Base-by-base conservation (phyloP, 2,113 vertebrate species). In the Tetrao urogallus region DNA sequence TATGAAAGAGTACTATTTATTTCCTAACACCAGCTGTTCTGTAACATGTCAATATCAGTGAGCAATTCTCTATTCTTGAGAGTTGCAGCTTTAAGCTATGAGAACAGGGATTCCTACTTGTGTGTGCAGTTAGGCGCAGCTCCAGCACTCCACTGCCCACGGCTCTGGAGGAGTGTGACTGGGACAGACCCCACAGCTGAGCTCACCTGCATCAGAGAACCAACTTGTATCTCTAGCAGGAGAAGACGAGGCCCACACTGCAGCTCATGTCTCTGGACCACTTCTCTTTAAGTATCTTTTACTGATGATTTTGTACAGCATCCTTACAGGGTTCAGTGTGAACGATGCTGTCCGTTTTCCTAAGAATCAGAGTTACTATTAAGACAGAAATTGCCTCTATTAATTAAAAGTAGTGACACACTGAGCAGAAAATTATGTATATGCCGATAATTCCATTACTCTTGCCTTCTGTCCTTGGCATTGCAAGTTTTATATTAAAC, bases 11-110 rank as follows among this genome's bases (percentile, higher is more conserved):
- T 2, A 24, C 34, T 70, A 34, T 58, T 93, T 84, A 88, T 85
- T 94, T 89, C 83, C 81, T 43, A 73, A 72, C 58, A 93, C 54
- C 73, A 95, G 34, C 63, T 89, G 81, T 79, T 92, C 77, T 70
- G 54, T 73, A 50, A 84, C 50, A 20, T 42, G 36, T n/a, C 70
- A 73, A 42, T 89, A 66, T 65, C 45, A 61, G 10, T 1, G 9
- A 93, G 86, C 74, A 90, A 45, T n/a, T 76, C 21, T 6, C 83
- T 81, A 75, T 89, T 87, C 83, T 69, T 34, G 20, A 75, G 34
- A n/a, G n/a, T 7, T 90, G 36, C 24, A 95, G 81, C 54, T 73
- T 78, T 79, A 45, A 75, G 17, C 22, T 14, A 9, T 28, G 63
- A 76, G 70, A 82, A 69, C 27, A 72, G 43, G 63, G 32, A 52